Conservation (phyloP, 1,140 invertebrate genomes). For the Maniola jurtina region DNA sequence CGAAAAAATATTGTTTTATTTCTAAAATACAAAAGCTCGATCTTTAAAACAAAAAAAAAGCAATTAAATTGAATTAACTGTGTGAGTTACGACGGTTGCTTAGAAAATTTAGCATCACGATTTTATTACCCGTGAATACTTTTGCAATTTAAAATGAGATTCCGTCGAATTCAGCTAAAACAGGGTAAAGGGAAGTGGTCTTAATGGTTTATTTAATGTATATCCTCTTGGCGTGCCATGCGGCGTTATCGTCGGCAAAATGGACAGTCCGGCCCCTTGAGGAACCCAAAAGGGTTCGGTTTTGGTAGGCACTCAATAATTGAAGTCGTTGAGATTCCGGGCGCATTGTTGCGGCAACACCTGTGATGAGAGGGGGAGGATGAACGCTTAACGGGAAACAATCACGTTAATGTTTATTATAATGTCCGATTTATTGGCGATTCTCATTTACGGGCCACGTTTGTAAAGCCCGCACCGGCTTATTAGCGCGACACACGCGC, state of each 20-base stretch:
- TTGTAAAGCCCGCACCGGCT: slow-evolving; percentile 52
- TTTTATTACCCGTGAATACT: slow-evolving; percentile 32
- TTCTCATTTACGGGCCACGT: slow-evolving; percentile 59
- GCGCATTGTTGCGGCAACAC: slow-evolving; percentile 64
- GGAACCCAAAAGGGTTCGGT: slow-evolving; percentile 63
- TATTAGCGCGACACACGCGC: slow-evolving; percentile 57
- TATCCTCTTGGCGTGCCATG: slow-evolving; percentile 47
- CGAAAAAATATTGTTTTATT: slow-evolving; percentile 6
- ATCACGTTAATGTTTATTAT: slow-evolving; percentile 74
- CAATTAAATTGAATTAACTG: slow-evolving; percentile 23
- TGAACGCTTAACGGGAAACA: slow-evolving; percentile 58
- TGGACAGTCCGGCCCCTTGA: slow-evolving; percentile 66
- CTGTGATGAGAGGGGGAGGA: slow-evolving; percentile 38
- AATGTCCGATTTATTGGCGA: slow-evolving; percentile 69
- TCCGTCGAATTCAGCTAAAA: slow-evolving; percentile 39
- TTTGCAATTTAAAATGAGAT: slow-evolving; percentile 48
- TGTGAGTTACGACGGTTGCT: slow-evolving; percentile 20
- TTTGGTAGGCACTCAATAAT: slow-evolving; percentile 74
- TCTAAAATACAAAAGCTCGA: slow-evolving; percentile 13
- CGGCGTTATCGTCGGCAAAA: slow-evolving; percentile 61
- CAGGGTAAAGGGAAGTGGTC: slow-evolving; percentile 43
- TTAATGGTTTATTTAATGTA: slow-evolving; percentile 58
- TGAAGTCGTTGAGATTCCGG: slow-evolving; percentile 74
- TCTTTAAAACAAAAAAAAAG: slow-evolving; percentile 17
- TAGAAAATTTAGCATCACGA: slow-evolving; percentile 28